A percentile compares a stretch with the other conserved stretches of the same genome.
Evolutionary conservation across 2,113 vertebrate species (phyloP).

Genomic region (Pterocles gutturalis): DNA sequence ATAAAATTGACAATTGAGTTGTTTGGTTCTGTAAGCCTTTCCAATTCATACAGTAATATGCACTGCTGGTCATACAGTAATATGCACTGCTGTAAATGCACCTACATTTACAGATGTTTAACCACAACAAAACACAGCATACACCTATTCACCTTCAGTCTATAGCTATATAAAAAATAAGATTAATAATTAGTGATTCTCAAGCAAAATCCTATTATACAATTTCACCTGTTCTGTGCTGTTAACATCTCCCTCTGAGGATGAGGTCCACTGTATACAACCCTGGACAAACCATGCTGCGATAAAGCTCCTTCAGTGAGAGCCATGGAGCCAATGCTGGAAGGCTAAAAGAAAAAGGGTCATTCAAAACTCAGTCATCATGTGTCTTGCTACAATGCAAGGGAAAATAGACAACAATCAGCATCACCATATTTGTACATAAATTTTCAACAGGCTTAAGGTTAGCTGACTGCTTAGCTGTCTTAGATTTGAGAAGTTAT

Average conservation of each 20-base stretch:
- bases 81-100: background rate
- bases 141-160: background rate
- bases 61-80: background rate
- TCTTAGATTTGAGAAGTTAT: background rate
- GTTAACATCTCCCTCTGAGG: constrained; percentile 96
- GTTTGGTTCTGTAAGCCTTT: background rate
- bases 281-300: constrained; percentile 92
- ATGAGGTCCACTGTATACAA: constrained; percentile 95
- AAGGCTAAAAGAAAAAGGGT: constrained; percentile 83
- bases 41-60: background rate
- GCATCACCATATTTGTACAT: background rate
- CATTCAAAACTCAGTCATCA: background rate
- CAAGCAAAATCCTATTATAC: background rate
- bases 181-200: background rate
- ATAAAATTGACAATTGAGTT: background rate
- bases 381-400: background rate
- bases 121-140: background rate
- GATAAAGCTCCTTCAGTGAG: constrained; percentile 95
- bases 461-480: background rate
- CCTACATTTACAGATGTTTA: accelerated
- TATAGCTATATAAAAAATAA: background rate
- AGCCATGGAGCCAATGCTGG: constrained; percentile 94
- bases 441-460: background rate
- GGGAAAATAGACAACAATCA: background rate
- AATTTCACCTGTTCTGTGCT: constrained; percentile 92